Evolutionary conservation across 2,113 vertebrate genomes (phyloP), one percentile per base, ranked within the genome.

Genomic region (Aptenodytes forsteri): DNA sequence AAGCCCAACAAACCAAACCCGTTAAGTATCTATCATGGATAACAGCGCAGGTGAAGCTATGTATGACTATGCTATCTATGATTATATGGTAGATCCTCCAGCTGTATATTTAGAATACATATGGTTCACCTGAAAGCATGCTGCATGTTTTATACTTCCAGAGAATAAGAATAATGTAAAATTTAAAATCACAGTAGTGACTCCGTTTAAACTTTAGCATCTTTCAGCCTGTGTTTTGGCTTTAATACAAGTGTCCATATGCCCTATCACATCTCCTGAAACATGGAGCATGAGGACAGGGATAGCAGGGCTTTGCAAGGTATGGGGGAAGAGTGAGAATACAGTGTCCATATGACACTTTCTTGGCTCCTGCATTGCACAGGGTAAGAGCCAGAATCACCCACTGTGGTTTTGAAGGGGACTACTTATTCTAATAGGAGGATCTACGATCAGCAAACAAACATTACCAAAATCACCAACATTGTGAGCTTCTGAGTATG

Each of bases 401-500:
- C 38, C 29, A 62, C 49, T 38, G 42, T 25, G 22, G 18, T 65
- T 88, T 71, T 77, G 75, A 89, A 91, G 25, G 32, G 32, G 17
- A 54, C 13, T 46, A 40, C 22, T 77, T 90, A 83, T 67, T 75
- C 32, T 34, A 62, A 9, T 1, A 58, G 50, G 84, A 87, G 11
- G 16, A 66, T 70, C 44, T 79, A 70, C 3, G 16, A 77, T 11
- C 50, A 88, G 46, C 69, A 90, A 96, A 95, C 11, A 79, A 96
- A 93, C 65, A 69, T 97, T 98, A 99, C 98, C 98, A 83, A 98
- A 98, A 90, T 98, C 98, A 5, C 98, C 98, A 91, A 88, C 86
- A 4, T 16, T 42, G 76, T 99, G 98, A 71, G 98, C 98, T 78
- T 98, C 94, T 19, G 98, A 75, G 61, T 98, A 98, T 46, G 98